These are phyloP conservation scores for Eristalinus aeneus DNA, from an alignment of 2,888 invertebrate genomes.

Conservation along the genomic window DNA sequence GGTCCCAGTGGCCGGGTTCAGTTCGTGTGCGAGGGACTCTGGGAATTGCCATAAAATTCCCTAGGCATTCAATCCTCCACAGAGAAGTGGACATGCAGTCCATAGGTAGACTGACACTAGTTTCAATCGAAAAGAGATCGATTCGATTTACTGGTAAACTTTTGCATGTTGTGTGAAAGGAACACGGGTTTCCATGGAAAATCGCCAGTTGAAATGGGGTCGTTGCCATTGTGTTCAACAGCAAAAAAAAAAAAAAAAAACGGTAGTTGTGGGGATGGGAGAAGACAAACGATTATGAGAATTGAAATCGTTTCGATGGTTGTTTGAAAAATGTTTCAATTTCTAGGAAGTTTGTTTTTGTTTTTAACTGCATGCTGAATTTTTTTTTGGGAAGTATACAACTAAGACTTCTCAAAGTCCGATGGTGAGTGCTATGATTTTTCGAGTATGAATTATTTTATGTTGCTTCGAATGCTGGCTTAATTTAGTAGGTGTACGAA, in stretches of 20 bases:
- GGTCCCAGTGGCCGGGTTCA: conserved; percentile 25
- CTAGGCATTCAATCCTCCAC: neutral
- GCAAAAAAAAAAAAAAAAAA: too few relatives aligned
- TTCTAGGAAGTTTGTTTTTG: too few relatives aligned
- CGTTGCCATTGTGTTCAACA: neutral
- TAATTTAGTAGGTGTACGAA: too few relatives aligned
- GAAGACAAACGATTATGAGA: neutral
- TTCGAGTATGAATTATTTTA: too few relatives aligned
- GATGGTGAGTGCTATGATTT: too few relatives aligned
- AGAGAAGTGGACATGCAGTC: neutral
- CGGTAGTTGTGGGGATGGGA: neutral
- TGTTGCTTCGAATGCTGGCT: too few relatives aligned
- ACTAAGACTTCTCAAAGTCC: too few relatives aligned
- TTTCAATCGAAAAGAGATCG: conserved; percentile 13
- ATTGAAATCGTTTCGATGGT: too few relatives aligned
- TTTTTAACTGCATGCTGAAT: too few relatives aligned
- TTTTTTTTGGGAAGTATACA: too few relatives aligned
- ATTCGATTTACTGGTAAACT: conserved; percentile 4
- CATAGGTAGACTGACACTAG: conserved; percentile 14
- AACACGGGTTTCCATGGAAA: conserved; percentile 33
- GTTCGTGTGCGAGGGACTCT: neutral
- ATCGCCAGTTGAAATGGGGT: conserved; percentile 1
- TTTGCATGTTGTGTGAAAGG: conserved; percentile 39
- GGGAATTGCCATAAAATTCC: neutral
- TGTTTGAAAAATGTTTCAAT: too few relatives aligned